Percentiles rank a stretch among this genome's conserved stretches.
Evolutionary conservation across 1,140 invertebrate genomes (phyloP).

Genomic region (Zaprionus taronus): DNA sequence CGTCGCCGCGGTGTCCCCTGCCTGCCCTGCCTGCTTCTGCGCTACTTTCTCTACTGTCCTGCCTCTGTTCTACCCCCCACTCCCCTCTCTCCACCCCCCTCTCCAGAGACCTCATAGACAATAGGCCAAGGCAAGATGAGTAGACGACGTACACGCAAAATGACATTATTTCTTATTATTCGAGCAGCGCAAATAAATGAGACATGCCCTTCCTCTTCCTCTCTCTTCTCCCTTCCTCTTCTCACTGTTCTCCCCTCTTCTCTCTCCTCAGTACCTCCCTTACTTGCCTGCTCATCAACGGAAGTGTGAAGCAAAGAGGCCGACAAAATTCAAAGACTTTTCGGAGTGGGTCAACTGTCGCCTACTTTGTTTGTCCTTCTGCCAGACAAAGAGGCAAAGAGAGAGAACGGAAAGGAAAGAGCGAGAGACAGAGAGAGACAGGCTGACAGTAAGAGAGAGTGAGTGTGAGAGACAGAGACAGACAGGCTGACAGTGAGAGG

Average conservation of each 20-base stretch:
- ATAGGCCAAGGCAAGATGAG: slow-evolving; percentile 55
- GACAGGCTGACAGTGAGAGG: neutral
- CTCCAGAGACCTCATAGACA: slow-evolving; percentile 51
- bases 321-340: slow-evolving; percentile 14
- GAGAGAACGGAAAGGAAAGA: neutral
- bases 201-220: slow-evolving; percentile 21
- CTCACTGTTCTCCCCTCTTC: no score
- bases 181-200: slow-evolving; percentile 78
- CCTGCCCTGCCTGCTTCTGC: neutral
- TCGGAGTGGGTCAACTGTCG: slow-evolving; percentile 11
- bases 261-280: neutral
- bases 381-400: neutral
- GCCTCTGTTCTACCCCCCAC: no score
- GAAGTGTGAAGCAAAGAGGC: slow-evolving; percentile 38
- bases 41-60: no score
- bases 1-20: neutral
- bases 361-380: slow-evolving; percentile 46
- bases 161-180: slow-evolving; percentile 82
- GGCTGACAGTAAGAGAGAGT: neutral
- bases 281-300: slow-evolving; percentile 7
- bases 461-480: neutral
- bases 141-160: slow-evolving; percentile 41
- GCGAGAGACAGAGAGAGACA: neutral
- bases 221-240: no score
- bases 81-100: neutral